Evolutionary conservation across 2,113 vertebrate species (phyloP).

Genomic region (Channa argus): DNA sequence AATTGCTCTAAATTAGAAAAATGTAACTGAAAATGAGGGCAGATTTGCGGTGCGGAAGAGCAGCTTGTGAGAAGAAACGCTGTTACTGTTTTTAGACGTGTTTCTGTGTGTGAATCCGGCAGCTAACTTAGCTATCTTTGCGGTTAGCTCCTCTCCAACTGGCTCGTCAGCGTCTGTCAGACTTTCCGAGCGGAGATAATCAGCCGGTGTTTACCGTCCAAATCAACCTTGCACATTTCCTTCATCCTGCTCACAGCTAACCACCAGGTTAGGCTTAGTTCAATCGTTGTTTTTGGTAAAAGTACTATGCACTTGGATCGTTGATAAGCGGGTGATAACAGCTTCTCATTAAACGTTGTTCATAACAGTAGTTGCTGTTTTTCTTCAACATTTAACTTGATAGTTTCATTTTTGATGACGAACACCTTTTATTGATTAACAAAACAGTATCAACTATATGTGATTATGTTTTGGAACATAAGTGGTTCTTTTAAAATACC

Average conservation of each 20-base stretch:
- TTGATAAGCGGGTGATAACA: neutral
- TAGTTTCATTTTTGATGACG: too few relatives aligned
- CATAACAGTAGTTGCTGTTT: too few relatives aligned
- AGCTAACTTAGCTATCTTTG: conserved; percentile 64
- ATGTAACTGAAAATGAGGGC: conserved; percentile 40
- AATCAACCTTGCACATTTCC: neutral
- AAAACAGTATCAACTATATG: too few relatives aligned
- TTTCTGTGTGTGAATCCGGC: conserved; percentile 24
- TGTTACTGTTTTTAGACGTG: conserved; percentile 15
- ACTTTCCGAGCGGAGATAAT: conserved; percentile 24
- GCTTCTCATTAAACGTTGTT: too few relatives aligned
- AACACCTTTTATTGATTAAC: too few relatives aligned
- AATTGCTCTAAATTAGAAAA: neutral
- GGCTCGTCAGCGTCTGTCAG: conserved; percentile 8
- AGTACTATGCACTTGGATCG: neutral
- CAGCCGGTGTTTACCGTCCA: conserved; percentile 22
- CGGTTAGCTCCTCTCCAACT: conserved; percentile 46
- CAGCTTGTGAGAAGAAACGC: neutral
- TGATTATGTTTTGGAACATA: too few relatives aligned
- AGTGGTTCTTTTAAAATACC: too few relatives aligned
- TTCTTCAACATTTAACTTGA: too few relatives aligned
- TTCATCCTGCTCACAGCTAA: neutral
- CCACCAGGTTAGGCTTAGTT: conserved; percentile 37
- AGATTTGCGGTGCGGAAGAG: neutral
- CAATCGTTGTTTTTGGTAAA: neutral